Evolutionary conservation across 2,797 vertebrate genomes (phyloP).

Genomic region (Hippocampus kuda): DNA sequence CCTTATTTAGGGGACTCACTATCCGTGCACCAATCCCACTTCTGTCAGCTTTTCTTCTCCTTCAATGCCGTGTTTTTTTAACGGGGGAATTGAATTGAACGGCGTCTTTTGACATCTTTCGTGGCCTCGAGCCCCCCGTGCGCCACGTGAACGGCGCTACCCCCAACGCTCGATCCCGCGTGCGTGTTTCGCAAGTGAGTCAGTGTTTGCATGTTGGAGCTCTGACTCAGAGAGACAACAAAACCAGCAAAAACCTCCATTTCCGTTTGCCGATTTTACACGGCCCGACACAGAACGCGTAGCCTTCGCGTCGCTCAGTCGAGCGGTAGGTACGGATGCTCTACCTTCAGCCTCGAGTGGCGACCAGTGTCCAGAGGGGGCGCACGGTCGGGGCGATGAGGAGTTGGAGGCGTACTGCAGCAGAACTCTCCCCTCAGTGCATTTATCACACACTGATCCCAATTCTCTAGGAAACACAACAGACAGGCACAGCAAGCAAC

Average conservation of each 20-base stretch:
- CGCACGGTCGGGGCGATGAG: slow-evolving; percentile 88
- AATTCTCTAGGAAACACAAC: slow-evolving; percentile 98
- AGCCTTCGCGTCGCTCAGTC: background rate
- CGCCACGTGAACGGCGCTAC: slow-evolving; percentile 19
- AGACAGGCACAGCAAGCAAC: slow-evolving; percentile 71
- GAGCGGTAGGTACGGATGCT: background rate
- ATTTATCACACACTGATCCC: slow-evolving; percentile 95
- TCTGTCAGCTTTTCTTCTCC: slow-evolving; percentile 33
- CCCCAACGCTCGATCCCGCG: slow-evolving; percentile 27
- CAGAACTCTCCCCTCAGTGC: slow-evolving; percentile 80
- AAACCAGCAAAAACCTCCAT: slow-evolving; percentile 24
- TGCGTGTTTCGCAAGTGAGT: slow-evolving; percentile 48
- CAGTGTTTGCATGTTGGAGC: slow-evolving; percentile 29
- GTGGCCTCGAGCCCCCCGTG: slow-evolving; percentile 12
- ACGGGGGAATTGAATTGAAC: slow-evolving; percentile 9
- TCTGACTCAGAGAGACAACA: slow-evolving; percentile 32
- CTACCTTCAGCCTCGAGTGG: slow-evolving; percentile 96
- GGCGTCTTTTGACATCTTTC: slow-evolving; percentile 19
- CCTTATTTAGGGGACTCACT: slow-evolving; percentile 25
- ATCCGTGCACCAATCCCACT: slow-evolving; percentile 13
- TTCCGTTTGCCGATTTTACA: background rate
- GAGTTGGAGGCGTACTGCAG: slow-evolving; percentile 89
- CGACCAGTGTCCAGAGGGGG: slow-evolving; percentile 94
- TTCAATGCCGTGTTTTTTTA: slow-evolving; percentile 14
- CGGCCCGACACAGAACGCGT: too few species aligned